These are phyloP conservation scores for Empidonax alnorum DNA, from an alignment of 2,113 vertebrate genomes.

Conservation along the genomic window DNA sequence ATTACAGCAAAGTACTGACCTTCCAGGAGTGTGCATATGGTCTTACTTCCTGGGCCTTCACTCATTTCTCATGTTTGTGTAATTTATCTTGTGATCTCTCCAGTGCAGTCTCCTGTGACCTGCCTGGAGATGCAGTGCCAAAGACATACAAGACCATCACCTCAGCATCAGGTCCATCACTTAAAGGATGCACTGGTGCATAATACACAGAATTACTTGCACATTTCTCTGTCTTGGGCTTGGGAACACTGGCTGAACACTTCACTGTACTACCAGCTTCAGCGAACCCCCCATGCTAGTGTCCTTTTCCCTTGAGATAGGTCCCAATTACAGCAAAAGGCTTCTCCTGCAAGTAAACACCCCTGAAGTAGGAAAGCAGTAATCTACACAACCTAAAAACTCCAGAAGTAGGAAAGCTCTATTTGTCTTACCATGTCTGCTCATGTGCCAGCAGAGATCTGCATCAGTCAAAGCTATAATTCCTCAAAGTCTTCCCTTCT, in stretches of 20 bases:
- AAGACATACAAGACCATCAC: neutral
- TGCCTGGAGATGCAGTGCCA: neutral
- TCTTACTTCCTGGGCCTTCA: neutral
- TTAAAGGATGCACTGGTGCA: neutral
- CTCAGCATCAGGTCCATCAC: neutral
- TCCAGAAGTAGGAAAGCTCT: neutral
- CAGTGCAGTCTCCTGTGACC: neutral
- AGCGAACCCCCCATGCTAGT: neutral
- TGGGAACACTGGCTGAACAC: neutral
- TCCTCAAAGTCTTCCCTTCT: neutral
- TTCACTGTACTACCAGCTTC: neutral
- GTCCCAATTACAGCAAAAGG: neutral
- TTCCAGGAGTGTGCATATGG: neutral
- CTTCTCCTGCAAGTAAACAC: neutral
- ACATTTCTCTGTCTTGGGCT: neutral
- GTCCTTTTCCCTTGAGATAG: neutral
- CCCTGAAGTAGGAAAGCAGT: neutral
- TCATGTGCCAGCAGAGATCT: neutral
- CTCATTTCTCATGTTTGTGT: neutral
- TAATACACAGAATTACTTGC: neutral
- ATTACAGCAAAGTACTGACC: neutral
- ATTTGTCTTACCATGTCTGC: neutral
- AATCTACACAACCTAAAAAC: neutral
- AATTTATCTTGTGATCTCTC: neutral
- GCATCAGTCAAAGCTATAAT: neutral